Conservation (phyloP, 2,113 vertebrate genomes). For the Neolamprologus longior region DNA sequence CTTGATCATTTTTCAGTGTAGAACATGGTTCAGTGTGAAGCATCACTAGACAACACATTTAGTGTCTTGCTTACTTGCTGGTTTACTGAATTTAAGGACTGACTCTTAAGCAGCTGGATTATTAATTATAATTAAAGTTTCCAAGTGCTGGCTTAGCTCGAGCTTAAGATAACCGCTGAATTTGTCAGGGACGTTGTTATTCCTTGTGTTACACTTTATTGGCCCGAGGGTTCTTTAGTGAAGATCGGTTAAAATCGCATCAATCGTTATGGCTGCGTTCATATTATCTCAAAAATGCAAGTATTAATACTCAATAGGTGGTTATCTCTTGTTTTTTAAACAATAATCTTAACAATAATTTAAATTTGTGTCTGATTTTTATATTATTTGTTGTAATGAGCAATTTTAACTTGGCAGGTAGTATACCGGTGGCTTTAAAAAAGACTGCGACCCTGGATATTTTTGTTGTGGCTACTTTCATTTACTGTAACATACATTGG, state of each 20-base stretch:
- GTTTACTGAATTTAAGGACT: not conserved
- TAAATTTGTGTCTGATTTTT: not conserved
- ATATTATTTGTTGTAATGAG: not conserved
- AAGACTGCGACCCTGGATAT: not conserved
- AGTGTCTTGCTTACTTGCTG: not conserved
- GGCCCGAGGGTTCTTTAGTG: not conserved
- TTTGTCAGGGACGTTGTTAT: not conserved
- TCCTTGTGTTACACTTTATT: not conserved
- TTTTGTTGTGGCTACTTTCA: not conserved
- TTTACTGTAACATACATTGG: not conserved
- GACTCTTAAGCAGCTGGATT: not conserved
- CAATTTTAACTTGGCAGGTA: not conserved
- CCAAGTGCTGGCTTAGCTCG: not conserved
- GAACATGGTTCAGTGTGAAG: not conserved
- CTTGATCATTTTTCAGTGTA: not conserved
- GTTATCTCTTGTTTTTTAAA: not conserved
- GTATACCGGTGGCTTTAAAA: not conserved
- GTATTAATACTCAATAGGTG: not conserved
- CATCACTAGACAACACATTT: not conserved
- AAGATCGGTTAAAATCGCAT: not conserved
- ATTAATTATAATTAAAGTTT: not conserved
- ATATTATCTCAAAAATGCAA: not conserved
- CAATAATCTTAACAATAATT: not conserved
- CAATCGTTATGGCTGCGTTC: not conserved
- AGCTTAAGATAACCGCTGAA: not conserved